A percentile compares a stretch with the other conserved stretches of the same genome.
Evolutionary conservation across 2,888 invertebrate genomes (phyloP).

Genomic region (Calameuta pallipes): DNA sequence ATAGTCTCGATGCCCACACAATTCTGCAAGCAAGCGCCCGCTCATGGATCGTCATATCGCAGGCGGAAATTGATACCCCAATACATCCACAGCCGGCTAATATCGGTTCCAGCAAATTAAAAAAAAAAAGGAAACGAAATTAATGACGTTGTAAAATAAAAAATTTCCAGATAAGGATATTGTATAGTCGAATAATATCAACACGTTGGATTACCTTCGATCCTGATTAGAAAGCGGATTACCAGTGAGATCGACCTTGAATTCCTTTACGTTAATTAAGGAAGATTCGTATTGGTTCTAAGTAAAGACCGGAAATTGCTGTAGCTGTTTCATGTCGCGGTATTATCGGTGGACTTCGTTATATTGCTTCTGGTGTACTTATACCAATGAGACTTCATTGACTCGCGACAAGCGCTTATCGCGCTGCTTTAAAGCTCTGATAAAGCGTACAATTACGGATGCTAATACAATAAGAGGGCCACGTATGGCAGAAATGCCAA

Average conservation of each 20-base stretch:
- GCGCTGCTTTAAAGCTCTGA: constrained; percentile 10
- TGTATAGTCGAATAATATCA: background rate
- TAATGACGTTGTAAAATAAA: background rate
- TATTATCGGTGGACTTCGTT: background rate
- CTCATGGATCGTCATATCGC: constrained; percentile 17
- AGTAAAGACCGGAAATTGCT: background rate
- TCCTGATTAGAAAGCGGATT: background rate
- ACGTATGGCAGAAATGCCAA: constrained; percentile 24
- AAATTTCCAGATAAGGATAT: background rate
- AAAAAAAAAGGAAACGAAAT: background rate
- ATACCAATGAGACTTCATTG: background rate
- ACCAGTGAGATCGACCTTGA: background rate
- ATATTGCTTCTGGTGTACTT: background rate
- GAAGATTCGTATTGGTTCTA: background rate
- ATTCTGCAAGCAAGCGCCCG: constrained; percentile 10
- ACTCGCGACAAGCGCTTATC: constrained; percentile 1
- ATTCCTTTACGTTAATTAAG: background rate
- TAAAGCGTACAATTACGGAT: constrained; percentile 6
- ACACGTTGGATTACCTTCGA: background rate
- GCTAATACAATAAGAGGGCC: constrained; percentile 7
- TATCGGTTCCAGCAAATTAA: background rate
- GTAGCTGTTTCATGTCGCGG: background rate
- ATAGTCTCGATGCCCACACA: constrained; percentile 21
- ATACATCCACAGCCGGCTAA: background rate
- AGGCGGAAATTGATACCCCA: constrained; percentile 12